Evolutionary conservation across 2,888 invertebrate genomes (phyloP).

Genomic region (Coenonympha glycerion): DNA sequence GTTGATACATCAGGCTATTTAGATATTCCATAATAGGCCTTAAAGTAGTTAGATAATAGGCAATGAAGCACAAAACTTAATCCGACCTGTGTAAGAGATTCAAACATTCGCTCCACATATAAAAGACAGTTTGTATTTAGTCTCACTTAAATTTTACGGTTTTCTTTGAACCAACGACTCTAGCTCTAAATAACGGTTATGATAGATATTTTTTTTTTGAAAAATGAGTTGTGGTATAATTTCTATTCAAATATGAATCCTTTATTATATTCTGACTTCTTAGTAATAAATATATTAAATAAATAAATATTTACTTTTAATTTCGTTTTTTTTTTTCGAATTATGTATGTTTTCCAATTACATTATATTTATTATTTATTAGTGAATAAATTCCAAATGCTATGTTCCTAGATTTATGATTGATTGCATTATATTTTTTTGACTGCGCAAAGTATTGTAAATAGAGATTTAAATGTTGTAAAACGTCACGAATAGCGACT

Average conservation of each 20-base stretch:
- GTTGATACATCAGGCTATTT: slow-evolving; percentile 17
- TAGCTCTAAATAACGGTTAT: slow-evolving; percentile 16
- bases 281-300: no score
- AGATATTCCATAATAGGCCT: slow-evolving; percentile 1
- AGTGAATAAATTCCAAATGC: not conserved
- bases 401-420: not conserved
- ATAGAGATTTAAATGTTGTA: no score
- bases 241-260: slow-evolving; percentile 2
- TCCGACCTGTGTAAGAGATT: no score
- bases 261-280: not conserved
- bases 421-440: no score
- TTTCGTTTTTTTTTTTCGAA: no score
- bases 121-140: no score
- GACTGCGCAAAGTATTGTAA: no score
- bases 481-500: no score
- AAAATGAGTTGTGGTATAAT: slow-evolving; percentile 5
- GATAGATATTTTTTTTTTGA: not conserved
- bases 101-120: no score
- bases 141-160: not conserved
- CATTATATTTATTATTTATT: not conserved
- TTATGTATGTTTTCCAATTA: not conserved
- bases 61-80: not conserved
- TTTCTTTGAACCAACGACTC: no score
- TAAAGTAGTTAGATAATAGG: not conserved
- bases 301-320: no score